A percentile compares a stretch with the other conserved stretches of the same genome.
Evolutionary conservation across 2,888 invertebrate genomes (phyloP).

Genomic region (Tuberolachnus salignus): DNA sequence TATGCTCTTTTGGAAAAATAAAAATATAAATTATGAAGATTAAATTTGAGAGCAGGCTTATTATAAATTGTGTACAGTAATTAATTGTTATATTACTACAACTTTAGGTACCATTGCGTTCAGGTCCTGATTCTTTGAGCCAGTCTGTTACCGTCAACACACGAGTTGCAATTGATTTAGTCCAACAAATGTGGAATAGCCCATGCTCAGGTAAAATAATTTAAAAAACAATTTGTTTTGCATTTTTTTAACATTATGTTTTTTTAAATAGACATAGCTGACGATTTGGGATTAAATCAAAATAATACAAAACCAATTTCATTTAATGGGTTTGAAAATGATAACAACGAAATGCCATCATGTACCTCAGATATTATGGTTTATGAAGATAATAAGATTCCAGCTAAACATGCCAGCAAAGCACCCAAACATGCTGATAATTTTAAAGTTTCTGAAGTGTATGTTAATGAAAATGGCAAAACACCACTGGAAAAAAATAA

Average conservation of each 20-base stretch:
- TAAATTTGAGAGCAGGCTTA: too few species aligned
- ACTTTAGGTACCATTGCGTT: constrained; percentile 27
- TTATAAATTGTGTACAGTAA: neutral
- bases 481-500: too few species aligned
- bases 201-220: constrained; percentile 55
- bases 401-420: neutral
- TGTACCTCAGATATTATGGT: constrained; percentile 7
- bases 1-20: too few species aligned
- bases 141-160: constrained; percentile 69
- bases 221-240: neutral
- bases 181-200: constrained; percentile 68
- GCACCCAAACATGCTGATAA: too few species aligned
- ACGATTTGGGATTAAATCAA: neutral
- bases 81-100: neutral
- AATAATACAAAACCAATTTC: constrained; percentile 1
- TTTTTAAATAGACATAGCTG: constrained; percentile 13
- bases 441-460: neutral
- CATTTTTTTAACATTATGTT: neutral
- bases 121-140: constrained; percentile 23
- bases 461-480: neutral
- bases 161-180: constrained; percentile 72
- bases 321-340: neutral
- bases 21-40: too few species aligned
- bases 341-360: neutral
- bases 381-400: constrained; percentile 19